Base-by-base conservation (phyloP, 2,888 invertebrate genomes). In the Drosophila eohydei region DNA sequence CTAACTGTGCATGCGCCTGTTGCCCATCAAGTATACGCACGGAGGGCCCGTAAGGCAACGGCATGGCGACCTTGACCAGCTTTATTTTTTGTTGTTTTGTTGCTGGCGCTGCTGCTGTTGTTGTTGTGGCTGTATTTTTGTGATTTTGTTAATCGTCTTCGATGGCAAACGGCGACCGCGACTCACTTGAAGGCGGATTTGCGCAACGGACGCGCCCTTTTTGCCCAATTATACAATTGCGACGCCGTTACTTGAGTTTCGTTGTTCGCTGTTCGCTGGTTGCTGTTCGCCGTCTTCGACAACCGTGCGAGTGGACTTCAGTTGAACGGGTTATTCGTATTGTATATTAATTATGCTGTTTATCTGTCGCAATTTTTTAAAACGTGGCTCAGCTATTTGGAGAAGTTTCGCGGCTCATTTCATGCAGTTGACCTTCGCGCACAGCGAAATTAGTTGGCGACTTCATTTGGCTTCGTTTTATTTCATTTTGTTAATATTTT, bases 151-250 rank as follows among this genome's bases (percentile, higher is more conserved):
- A n/a, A 46, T 40, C 60, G 69, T 51, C 50, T 62, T 74, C 44
- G 70, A 67, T 74, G 60, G 82, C 75, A 52, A 66, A 66, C 62
- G 56, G 72, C 67, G 28, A 59, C 54, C 56, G 66, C 65, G 57
- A 71, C 68, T 57, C 44, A 65, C 68, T 60, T 59, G 65, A 63
- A 81, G 79, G 59, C 76, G 64, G 55, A 70, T 88, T 88, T 87
- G 70, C 87, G 80, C 80, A 89, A 87, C 65, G 64, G 71, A 67
- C 88, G 72, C 88, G 80, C 88, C 87, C 87, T 86, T 83, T 86
- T 83, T 81, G 48, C 67, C 60, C 71, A 88, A 88, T 82, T 85
- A 88, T 85, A 80, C 85, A 83, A 83, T 83, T 83, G 85, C 52
- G 72, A 71, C 59, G 65, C 21, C 64, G 66, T 69, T 79, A 74